Base-by-base conservation (phyloP, 2,113 vertebrate species). In the Brachirus orientalis region DNA sequence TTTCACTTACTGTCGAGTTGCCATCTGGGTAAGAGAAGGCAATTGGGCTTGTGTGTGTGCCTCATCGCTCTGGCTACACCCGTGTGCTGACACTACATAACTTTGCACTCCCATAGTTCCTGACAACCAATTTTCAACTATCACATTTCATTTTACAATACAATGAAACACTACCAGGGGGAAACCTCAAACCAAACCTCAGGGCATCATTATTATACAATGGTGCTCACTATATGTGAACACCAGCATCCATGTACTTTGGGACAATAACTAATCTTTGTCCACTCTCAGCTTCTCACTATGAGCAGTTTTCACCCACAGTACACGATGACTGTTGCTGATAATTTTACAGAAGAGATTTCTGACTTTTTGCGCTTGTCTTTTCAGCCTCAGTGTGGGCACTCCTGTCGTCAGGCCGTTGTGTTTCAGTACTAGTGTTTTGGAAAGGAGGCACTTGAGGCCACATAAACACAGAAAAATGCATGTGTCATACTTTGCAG, bases 51-150 rank as follows among this genome's bases (percentile, higher is more conserved):
- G 54, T 61, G 54, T 61, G 54, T 79, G 68, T 67, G 71, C 64
- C 64, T 73, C 61, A 57, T 86, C 72, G 37, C 62, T 40, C 41
- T 10, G 7, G 57, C 74, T 59, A 22, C 59, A 66, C 35, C 45
- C 10, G 10, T 10, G 18, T 17, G 0, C 60, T 75, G 77, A 79
- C 81, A 79, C 58, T 59, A 64, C 58, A 76, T 66, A 55, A 57
- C 54, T 48, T 8, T 54, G 62, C 55, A 45, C 59, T 80, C 66
- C 44, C 50, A 53, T 61, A 54, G 46, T 63, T 74, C 57, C 44
- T 69, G 63, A 80, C 78, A 79, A 65, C 48, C 58, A 77, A 84
- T 83, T 86, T 79, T 74, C 41, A 63, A 70, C 57, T 63, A 78
- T 72, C 81, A 84, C 50, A 76, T 77, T 65, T 79, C 62, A 67